phyloP scores from a whole-genome alignment of 2,888 invertebrate genomes.

The Synanthedon vespiformis region DNA sequence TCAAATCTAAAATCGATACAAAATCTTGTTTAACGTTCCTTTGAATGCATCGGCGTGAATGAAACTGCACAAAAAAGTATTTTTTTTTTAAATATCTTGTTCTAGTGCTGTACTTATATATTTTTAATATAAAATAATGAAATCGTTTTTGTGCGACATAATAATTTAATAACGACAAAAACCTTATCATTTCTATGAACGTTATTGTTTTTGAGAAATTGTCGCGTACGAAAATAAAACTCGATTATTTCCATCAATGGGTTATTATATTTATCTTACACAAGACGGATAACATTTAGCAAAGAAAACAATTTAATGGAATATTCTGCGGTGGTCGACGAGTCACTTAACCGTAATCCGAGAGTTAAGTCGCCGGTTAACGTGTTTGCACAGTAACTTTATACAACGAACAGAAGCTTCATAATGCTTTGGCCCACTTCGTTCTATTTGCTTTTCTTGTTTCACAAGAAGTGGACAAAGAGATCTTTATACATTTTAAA shows the following conservation, averaged over 20 bases:
- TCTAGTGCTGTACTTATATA: too few relatives aligned
- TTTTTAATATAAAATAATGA: too few relatives aligned
- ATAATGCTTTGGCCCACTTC: conserved; percentile 37
- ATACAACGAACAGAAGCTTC: conserved; percentile 50
- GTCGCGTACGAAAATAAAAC: too few relatives aligned
- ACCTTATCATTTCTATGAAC: too few relatives aligned
- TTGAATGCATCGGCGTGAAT: too few relatives aligned
- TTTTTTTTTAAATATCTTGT: too few relatives aligned
- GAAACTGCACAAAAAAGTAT: too few relatives aligned
- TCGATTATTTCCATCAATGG: background rate
- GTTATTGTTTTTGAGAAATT: too few relatives aligned
- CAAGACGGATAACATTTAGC: conserved; percentile 39
- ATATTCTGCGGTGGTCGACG: conserved; percentile 55
- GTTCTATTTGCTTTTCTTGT: conserved; percentile 1
- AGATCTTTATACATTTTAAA: background rate
- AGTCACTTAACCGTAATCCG: conserved; percentile 63
- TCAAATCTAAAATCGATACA: too few relatives aligned
- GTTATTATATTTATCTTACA: conserved; percentile 22
- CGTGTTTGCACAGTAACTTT: conserved; percentile 52
- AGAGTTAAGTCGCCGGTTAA: conserved; percentile 50
- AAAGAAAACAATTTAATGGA: conserved; percentile 65
- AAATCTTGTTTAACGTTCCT: too few relatives aligned
- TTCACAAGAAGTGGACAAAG: background rate
- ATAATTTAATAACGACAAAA: too few relatives aligned
- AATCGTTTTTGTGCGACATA: too few relatives aligned